Base-by-base conservation (phyloP, 2,797 vertebrate species). In the Phoeniculus purpureus region DNA sequence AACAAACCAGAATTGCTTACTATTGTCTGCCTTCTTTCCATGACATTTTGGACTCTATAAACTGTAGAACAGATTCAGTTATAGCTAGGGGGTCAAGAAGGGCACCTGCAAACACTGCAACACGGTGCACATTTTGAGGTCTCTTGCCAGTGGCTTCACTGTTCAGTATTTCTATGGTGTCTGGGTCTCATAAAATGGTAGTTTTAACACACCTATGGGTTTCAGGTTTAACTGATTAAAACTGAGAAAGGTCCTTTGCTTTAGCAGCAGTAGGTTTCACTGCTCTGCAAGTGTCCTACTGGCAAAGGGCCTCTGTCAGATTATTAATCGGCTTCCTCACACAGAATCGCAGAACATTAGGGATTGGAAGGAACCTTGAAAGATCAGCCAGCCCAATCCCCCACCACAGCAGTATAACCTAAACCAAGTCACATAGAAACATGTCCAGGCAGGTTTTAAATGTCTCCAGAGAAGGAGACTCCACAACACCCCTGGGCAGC, bases 1-100 rank as follows among this genome's bases (percentile, higher is more conserved):
- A 74, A 89, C 74, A 65, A 52, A 75, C 14, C 66, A 37, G 32
- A 80, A 58, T 32, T 47, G 66, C 75, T 88, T 90, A 59, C 25
- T 58, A n/a, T 50, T 62, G 40, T 37, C 55, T 72, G 1, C 19
- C 32, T 54, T 12, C 47, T 10, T 6, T 4, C 6, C 56, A 66
- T 40, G 4, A 81, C 15, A 5, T 37, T 83, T 45, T 12, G 6
- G 37, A 3, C 43, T 25, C 5, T 0, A 8, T 3, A 20, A 76
- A 45, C 32, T 11, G 12, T 9, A 61, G 23, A 58, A 47, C 13
- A 43, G 47, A 48, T 43, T 52, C 17, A 8, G 12, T 43, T 66
- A 1, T 3, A 52, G 72, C 26, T 65, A 26, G 47, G 59, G 54
- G 48, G 34, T 32, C 34, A 64, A 56, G 32, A 48, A 25, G 17